These are phyloP conservation scores for Chiloscyllium punctatum DNA, from an alignment of 2,797 vertebrate genomes.

Conservation along the genomic window DNA sequence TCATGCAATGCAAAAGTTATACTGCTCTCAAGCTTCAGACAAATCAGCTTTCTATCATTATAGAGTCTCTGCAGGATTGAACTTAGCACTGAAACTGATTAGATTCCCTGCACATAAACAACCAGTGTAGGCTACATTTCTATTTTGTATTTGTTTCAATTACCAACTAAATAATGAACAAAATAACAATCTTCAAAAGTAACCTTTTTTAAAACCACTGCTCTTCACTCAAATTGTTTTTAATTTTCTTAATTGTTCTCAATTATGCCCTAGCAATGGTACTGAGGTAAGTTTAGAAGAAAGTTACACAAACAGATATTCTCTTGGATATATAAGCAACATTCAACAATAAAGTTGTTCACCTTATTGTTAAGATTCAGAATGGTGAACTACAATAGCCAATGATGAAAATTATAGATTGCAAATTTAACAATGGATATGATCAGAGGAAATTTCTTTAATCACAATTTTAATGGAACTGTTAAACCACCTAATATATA, in stretches of 20 bases:
- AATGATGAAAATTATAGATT: neutral
- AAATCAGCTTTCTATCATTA: neutral
- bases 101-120: neutral
- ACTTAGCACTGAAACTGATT: neutral
- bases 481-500: neutral
- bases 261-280: neutral
- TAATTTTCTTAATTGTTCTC: neutral
- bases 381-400: neutral
- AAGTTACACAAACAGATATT: neutral
- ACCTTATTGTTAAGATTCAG: neutral
- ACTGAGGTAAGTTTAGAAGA: neutral
- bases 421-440: neutral
- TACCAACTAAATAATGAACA: neutral
- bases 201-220: neutral
- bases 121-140: neutral
- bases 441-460: constrained; percentile 4
- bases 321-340: no score
- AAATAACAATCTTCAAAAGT: neutral
- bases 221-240: neutral
- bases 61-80: neutral
- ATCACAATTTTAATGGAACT: neutral
- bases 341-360: neutral
- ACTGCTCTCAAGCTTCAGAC: neutral
- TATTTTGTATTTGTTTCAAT: neutral
- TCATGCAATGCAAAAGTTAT: neutral